phyloP scores from a whole-genome alignment of 2,888 invertebrate species.

The Meghimatium bilineatum region DNA sequence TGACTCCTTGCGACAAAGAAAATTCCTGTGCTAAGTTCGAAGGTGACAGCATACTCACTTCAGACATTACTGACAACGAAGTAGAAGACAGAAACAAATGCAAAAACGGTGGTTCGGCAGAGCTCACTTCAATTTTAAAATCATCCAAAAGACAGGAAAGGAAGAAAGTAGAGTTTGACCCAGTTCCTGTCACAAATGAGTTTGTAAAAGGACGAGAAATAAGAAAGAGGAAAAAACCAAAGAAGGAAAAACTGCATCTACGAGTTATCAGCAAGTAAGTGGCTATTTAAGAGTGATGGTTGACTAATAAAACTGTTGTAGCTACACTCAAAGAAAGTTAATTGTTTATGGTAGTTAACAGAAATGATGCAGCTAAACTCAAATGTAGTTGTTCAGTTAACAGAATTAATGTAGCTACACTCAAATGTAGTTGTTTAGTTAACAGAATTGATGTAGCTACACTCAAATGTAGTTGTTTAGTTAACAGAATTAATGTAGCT shows the following conservation, averaged over 20 bases:
- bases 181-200: slow-evolving; percentile 42
- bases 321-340: too few relatives aligned
- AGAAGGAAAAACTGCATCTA: slow-evolving; percentile 62
- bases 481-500: too few relatives aligned
- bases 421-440: too few relatives aligned
- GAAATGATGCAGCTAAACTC: too few relatives aligned
- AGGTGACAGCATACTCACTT: background rate
- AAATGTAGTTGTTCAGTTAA: too few relatives aligned
- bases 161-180: slow-evolving; percentile 46
- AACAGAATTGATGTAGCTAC: too few relatives aligned
- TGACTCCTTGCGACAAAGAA: background rate
- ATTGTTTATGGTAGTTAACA: too few relatives aligned
- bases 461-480: too few relatives aligned
- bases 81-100: background rate
- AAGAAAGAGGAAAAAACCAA: slow-evolving; percentile 57
- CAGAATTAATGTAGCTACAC: too few relatives aligned
- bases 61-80: slow-evolving; percentile 6
- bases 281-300: too few relatives aligned
- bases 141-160: slow-evolving; percentile 20
- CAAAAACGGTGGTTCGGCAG: slow-evolving; percentile 21
- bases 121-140: slow-evolving; percentile 37
- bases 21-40: background rate
- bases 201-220: slow-evolving; percentile 44
- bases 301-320: too few relatives aligned
- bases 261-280: slow-evolving; percentile 70